Evolutionary conservation across 2,888 invertebrate genomes (phyloP), one percentile per base, ranked within the genome.

Genomic region (Rhyacophila evoluta): DNA sequence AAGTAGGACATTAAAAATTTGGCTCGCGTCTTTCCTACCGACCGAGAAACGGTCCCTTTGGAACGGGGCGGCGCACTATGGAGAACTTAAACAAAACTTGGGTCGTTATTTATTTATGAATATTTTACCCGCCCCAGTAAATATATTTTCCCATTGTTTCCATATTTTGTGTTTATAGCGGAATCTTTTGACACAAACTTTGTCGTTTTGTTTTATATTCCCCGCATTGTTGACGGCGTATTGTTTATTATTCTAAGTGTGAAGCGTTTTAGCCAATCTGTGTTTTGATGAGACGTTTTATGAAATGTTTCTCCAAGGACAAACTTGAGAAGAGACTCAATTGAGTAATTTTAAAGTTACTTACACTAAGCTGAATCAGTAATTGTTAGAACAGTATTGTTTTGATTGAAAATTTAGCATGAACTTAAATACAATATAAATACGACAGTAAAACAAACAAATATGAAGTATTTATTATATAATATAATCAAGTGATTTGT

Each of bases 1-100:
- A 80, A 80, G 73, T 77, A 80, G 69, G 75, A 72, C 79, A 79
- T 81, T 81, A 81, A 81, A 81, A 81, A 81, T 81, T 80, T 79
- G 74, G 68, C 75, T 74, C 72, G 77, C 77, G 81, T 79, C 75
- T 41, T 70, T 73, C 38, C 36, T 72, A 67, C 55, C 55, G 41
- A 67, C 19, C 74, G 3, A 75, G 72, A 68, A 80, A 75, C 55
- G 74, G 8, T 55, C 77, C 78, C 72, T 15, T 36, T 12, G 38
- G 72, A 25, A 39, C n/a, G 29, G 67, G 55, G 68, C 75, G 15
- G 68, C 74, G 19, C 39, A 68, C 72, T 77, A 72, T 73, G 69
- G 68, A 67, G 29, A 55, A 80, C 75, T 78, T 77, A 68, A 78
- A 73, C 78, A 75, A 80, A 80, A 78, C 75, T 80, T 80, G 41